Evolutionary conservation across 2,113 vertebrate genomes (phyloP).

Genomic region (Brachypteracias leptosomus): DNA sequence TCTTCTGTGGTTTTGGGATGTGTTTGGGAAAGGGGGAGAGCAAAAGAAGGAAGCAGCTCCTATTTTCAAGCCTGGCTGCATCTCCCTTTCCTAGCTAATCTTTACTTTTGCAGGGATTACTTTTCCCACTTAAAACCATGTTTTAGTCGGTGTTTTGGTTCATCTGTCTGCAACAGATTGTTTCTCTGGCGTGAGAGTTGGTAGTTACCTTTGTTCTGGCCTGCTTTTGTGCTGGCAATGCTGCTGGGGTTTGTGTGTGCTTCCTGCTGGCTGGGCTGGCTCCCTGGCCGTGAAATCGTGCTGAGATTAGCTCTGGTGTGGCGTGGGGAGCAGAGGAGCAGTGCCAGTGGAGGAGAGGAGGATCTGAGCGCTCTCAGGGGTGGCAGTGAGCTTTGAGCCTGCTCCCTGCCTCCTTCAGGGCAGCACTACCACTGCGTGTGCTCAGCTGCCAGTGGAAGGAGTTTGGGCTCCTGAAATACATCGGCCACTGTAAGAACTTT

Average conservation of each 20-base stretch:
- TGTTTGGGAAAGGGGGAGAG: background rate
- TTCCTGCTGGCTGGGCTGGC: background rate
- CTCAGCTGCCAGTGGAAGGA: background rate
- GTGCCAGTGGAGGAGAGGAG: background rate
- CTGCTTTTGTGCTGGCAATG: background rate
- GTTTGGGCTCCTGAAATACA: background rate
- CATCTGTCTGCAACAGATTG: background rate
- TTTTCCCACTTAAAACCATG: background rate
- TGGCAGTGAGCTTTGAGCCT: background rate
- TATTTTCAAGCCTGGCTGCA: background rate
- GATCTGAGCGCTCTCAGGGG: background rate
- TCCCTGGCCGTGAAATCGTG: background rate
- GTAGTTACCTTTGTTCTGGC: background rate
- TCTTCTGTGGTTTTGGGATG: background rate
- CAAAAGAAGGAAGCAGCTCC: background rate
- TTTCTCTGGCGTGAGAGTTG: background rate
- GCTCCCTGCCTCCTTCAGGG: background rate
- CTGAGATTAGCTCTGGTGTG: background rate
- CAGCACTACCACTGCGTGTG: background rate
- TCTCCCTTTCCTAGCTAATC: background rate
- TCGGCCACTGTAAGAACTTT: fast-evolving
- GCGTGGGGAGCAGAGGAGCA: background rate
- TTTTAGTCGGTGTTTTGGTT: background rate
- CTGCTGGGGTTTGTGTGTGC: background rate
- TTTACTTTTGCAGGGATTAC: background rate